These are phyloP conservation scores for Eueides isabella DNA, from an alignment of 1,140 invertebrate genomes.

Conservation along the genomic window DNA sequence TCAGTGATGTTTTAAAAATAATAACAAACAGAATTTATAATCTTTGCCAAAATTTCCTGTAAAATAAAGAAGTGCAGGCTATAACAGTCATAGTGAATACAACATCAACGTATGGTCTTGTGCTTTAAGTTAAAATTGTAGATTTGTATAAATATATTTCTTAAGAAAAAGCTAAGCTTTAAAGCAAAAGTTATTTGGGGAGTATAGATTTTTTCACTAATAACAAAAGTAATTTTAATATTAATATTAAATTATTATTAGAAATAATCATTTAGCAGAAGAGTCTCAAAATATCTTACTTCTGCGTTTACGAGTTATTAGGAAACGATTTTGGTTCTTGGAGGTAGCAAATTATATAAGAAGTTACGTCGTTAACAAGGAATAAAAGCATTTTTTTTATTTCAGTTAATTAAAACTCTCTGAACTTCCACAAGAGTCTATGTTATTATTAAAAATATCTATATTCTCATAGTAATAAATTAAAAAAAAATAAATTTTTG, in stretches of 20 bases:
- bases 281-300: not conserved
- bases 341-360: no score
- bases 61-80: not conserved
- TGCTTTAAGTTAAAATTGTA: not conserved
- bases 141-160: not conserved
- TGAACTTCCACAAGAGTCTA: no score
- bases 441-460: not conserved
- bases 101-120: not conserved
- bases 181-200: not conserved
- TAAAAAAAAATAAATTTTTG: no score
- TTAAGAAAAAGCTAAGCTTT: not conserved
- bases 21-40: not conserved
- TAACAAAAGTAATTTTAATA: not conserved
- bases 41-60: not conserved
- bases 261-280: no score
- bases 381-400: no score
- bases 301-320: no score
- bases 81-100: not conserved
- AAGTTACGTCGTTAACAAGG: no score
- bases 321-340: no score
- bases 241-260: no score
- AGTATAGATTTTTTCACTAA: not conserved
- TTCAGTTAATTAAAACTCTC: no score
- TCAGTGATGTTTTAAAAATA: no score
- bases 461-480: conserved; percentile 1